Conservation (phyloP, 2,797 vertebrate species). For the Cynodonichthys magdalenae region DNA sequence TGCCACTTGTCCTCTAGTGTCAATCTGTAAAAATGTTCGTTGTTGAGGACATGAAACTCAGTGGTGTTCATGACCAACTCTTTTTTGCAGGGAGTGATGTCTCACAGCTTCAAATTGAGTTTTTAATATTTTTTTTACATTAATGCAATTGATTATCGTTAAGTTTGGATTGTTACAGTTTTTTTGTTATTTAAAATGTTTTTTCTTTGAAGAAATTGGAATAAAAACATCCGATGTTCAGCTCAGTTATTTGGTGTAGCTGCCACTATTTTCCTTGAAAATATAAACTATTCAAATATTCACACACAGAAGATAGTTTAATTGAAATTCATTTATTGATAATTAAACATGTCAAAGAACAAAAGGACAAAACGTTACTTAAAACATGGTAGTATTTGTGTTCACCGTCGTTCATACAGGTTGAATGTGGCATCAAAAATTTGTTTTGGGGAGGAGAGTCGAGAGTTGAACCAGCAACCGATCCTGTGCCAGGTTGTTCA, state of each 20-base stretch:
- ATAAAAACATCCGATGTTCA: slow-evolving; percentile 75
- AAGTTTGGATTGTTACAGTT: slow-evolving; percentile 73
- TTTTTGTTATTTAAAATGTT: slow-evolving; percentile 69
- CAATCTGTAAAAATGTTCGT: slow-evolving; percentile 64
- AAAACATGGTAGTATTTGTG: slow-evolving; percentile 72
- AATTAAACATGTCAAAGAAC: slow-evolving; percentile 78
- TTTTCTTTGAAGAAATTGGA: slow-evolving; percentile 74
- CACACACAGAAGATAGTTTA: slow-evolving; percentile 48
- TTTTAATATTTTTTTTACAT: slow-evolving; percentile 62
- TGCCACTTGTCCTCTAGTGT: slow-evolving; percentile 33
- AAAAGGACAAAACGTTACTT: slow-evolving; percentile 74
- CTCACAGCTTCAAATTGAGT: slow-evolving; percentile 55
- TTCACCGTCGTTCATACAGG: slow-evolving; percentile 75
- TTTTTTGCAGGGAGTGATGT: slow-evolving; percentile 59
- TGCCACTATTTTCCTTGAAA: neutral
- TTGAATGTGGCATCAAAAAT: slow-evolving; percentile 74
- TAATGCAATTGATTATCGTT: slow-evolving; percentile 63
- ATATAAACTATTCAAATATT: slow-evolving; percentile 23
- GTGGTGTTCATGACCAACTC: slow-evolving; percentile 57
- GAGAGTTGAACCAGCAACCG: slow-evolving; percentile 74
- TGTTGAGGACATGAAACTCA: slow-evolving; percentile 65
- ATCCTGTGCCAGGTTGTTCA: slow-evolving; percentile 73
- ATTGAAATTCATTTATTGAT: slow-evolving; percentile 77
- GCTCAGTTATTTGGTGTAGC: slow-evolving; percentile 32
- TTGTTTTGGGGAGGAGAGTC: slow-evolving; percentile 36